Evolutionary conservation across 2,888 invertebrate genomes (phyloP), one percentile per base, ranked within the genome.

Genomic region (Charanyca ferruginea): DNA sequence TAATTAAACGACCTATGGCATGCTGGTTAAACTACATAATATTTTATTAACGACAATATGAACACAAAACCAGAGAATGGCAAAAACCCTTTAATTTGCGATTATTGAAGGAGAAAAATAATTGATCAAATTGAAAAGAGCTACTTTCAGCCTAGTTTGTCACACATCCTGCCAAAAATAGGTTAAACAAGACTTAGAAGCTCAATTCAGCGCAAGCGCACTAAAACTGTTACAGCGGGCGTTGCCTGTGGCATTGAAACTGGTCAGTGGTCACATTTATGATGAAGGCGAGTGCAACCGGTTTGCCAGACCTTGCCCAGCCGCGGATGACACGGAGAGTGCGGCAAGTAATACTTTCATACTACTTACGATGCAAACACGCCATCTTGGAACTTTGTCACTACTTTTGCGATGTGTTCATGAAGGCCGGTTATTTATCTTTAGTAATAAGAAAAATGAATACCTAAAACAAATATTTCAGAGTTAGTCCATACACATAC

Each of bases 291-390:
- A 45, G 60, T 55, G 13, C 18, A 49, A 80, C 80, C 76, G 76
- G 80, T 79, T 66, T 54, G 18, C 18, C 48, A 69, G 66, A 72
- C 76, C 81, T 81, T 76, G 80, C 60, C 52, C 68, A 63, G 54
- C 23, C 70, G 28, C 35, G 32, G 66, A 75, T 78, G 79, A 81
- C 75, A 78, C 73, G 53, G 74, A 78, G 69, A 78, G 73, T 74
- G 54, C 77, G 45, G 32, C 48, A 13, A 63, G 49, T 63, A 58
- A 76, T 62, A 76, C 76, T 76, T 67, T 77, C 73, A 32, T 52
- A 45, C 72, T 18, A 65, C 61, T 60, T 67, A 47, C 63, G 4
- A 62, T 64, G 48, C 16, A 2, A n/a, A 44, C 28, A 13, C 42
- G 42, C 58, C 76, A 63, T 75, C 25, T 73, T 75, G 53, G 9